Evolutionary conservation across 1,140 invertebrate species (phyloP), one percentile per base, ranked within the genome.

Genomic region (Drosophila santomea): DNA sequence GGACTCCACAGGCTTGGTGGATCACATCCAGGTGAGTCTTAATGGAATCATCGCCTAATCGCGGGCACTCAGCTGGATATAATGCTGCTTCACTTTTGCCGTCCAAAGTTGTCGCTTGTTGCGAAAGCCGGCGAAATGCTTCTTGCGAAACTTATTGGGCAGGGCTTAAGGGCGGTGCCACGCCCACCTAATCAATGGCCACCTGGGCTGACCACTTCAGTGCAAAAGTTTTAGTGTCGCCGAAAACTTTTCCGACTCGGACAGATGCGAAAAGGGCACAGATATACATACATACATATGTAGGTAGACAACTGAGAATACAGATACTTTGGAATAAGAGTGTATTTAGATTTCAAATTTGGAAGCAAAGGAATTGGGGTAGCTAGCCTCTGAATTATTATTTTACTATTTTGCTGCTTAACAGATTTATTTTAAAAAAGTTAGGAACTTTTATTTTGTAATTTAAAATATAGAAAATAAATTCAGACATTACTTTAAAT

Each of bases 1-100:
- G 97, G 97, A 97, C 84, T 97, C 96, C 3, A 97, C 97, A 0
- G 96, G 97, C 4, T 91, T 97, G 5, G 93, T 95, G 6, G 96
- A 97, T 92, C 95, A 96, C 84, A 97, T 97, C 86, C 96, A 97
- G 94, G 96, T 96, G 89, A 93, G 64, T 68, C 62, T 36, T 51
- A 61, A 76, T 66, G 75, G 48, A 75, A 72, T 72, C 44, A 43
- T 36, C 38, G 28, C 28, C 66, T 58, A 72, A 72, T 71, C 52
- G 66, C 39, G 43, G 28, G 36, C 50, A 69, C 64, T 69, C 67
- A 41, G 35, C 14, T 47, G 64, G 32, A 5, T 4, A 28, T 47
- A 11, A 43, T 23, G n/a, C 25, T 4, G 25, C 35, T 35, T 17
- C 25, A 35, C 35, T 41, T 57, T 48, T 14, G 11, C 10, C 20